A percentile compares a stretch with the other conserved stretches of the same genome.
Evolutionary conservation across 2,888 invertebrate genomes (phyloP).

Genomic region (Meteorus colon): DNA sequence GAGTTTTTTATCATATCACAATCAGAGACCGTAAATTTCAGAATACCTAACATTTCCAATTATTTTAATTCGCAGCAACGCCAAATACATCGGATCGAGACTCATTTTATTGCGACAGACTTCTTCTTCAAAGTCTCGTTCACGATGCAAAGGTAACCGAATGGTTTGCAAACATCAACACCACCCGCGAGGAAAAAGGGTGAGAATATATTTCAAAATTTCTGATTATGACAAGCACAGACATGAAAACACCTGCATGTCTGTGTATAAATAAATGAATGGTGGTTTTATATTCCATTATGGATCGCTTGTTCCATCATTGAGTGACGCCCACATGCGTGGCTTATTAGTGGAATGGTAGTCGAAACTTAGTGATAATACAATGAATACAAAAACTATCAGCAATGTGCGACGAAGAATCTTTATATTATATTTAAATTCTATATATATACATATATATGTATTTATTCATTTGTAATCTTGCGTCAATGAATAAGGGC

Average conservation of each 20-base stretch:
- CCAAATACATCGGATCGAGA: slow-evolving; percentile 73
- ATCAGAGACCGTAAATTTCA: background rate
- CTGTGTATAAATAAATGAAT: slow-evolving; percentile 4
- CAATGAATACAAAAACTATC: background rate
- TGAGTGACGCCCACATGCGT: slow-evolving; percentile 34
- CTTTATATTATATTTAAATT: background rate
- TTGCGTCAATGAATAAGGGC: background rate
- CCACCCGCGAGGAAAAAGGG: slow-evolving; percentile 83
- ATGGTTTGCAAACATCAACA: slow-evolving; percentile 88
- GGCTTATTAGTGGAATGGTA: slow-evolving; percentile 17
- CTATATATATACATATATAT: no score
- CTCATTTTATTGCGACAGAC: slow-evolving; percentile 83
- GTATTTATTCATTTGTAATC: no score
- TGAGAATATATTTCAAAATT: slow-evolving; percentile 71
- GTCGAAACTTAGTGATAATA: slow-evolving; percentile 12
- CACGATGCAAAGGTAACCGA: slow-evolving; percentile 92
- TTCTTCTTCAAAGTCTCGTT: slow-evolving; percentile 87
- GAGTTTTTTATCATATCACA: background rate
- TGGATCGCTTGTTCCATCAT: slow-evolving; percentile 45
- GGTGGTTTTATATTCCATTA: slow-evolving; percentile 19
- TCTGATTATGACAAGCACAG: background rate
- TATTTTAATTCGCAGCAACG: slow-evolving; percentile 41
- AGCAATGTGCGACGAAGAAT: background rate
- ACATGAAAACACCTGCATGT: slow-evolving; percentile 2
- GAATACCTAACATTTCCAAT: background rate